A percentile compares a stretch with the other conserved stretches of the same genome.
phyloP scores from a whole-genome alignment of 2,797 vertebrate species.

The Hydrocynus forskahlii region DNA sequence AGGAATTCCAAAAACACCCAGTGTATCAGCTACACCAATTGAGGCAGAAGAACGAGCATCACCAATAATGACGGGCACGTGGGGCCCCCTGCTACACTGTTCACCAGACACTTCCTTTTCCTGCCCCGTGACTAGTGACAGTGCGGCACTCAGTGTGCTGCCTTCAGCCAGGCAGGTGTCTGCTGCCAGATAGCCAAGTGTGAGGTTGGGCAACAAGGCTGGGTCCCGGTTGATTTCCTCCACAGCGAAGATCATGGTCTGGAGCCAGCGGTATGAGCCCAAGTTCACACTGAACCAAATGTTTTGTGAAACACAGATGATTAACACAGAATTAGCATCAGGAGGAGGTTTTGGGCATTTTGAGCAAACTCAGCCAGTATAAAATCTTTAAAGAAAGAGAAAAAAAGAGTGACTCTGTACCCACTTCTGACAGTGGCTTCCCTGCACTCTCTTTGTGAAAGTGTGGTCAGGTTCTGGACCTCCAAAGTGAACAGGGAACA shows the following conservation, averaged over 20 bases:
- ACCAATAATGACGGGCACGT: conserved; percentile 62
- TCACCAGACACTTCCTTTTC: conserved; percentile 45
- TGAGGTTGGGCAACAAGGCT: conserved; percentile 62
- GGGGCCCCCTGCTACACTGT: conserved; percentile 49
- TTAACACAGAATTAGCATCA: background rate
- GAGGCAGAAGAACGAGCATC: conserved; percentile 62
- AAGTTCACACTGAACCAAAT: conserved; percentile 43
- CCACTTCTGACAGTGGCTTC: conserved; percentile 52
- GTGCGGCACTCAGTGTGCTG: conserved; percentile 59
- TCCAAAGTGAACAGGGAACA: conserved; percentile 56
- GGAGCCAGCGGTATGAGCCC: conserved; percentile 63
- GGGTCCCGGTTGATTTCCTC: conserved; percentile 68
- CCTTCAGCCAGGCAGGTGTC: conserved; percentile 63
- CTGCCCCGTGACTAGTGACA: conserved; percentile 60
- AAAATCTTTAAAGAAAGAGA: background rate
- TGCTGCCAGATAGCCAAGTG: conserved; percentile 64
- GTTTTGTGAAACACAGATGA: background rate
- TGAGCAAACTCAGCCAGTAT: background rate
- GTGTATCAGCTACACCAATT: conserved; percentile 63
- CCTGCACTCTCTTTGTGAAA: conserved; percentile 38
- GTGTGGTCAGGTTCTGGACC: conserved; percentile 51
- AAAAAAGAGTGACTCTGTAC: background rate
- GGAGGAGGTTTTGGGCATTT: background rate
- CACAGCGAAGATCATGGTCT: conserved; percentile 64
- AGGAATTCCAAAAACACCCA: conserved; percentile 65